Conservation (phyloP, 2,113 vertebrate species). For the Lamprologus ornatipinnis region DNA sequence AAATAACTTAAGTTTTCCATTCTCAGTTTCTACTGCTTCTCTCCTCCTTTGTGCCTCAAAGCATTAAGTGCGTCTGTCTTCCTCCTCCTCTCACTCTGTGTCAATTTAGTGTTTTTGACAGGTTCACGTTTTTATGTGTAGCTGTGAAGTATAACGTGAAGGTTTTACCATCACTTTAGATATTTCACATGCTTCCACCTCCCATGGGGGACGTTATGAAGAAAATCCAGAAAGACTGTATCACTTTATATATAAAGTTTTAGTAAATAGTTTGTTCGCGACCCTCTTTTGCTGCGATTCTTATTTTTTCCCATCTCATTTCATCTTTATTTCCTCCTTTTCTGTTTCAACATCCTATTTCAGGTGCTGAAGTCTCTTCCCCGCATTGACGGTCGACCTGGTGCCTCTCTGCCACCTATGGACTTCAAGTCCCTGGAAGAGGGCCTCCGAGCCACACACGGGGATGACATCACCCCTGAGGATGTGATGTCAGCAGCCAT, state of each 20-base stretch:
- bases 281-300: neutral
- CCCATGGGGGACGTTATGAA: neutral
- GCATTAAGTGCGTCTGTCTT: neutral
- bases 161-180: neutral
- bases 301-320: neutral
- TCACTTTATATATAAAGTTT: neutral
- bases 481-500: constrained; percentile 90
- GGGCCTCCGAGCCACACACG: constrained; percentile 67
- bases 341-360: neutral
- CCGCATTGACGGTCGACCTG: constrained; percentile 83
- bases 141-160: neutral
- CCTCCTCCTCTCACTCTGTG: neutral
- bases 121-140: neutral
- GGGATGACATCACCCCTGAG: constrained; percentile 81
- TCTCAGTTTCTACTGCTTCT: neutral
- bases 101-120: neutral
- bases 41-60: neutral
- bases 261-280: neutral
- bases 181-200: neutral
- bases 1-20: neutral
- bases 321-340: neutral
- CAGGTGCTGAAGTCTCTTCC: constrained; percentile 87
- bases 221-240: neutral
- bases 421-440: constrained; percentile 78
- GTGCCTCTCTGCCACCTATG: constrained; percentile 79